Base-by-base conservation (phyloP, 2,797 vertebrate genomes). In the Chrosomus eos region DNA sequence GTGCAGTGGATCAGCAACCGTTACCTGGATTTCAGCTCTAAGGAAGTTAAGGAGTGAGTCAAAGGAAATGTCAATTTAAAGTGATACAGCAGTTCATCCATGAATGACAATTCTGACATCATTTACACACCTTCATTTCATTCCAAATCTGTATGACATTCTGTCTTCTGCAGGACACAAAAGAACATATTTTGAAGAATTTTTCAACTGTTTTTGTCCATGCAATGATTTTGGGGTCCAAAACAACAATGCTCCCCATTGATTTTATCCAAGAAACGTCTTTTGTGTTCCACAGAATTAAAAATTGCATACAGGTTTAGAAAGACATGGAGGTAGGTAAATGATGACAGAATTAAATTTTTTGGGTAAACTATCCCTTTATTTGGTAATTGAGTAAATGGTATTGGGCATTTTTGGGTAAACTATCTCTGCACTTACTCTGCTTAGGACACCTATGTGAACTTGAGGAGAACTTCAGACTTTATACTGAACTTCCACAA, bases 1-100 rank as follows among this genome's bases (percentile, higher is more conserved):
- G 92, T 97, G 68, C 97, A 98, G 90, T 97, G 97, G 97, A 94
- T 98, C 93, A 97, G 97, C 92, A 97, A 95, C 89, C 96, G 96
- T 31, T 97, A 97, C 90, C 93, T 97, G 79, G 97, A 98, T 85
- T 97, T 96, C 91, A 95, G 82, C 91, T 92, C 95, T 43, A 96
- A 95, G 83, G 96, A 97, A n/a, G 95, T 97, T 51, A 95, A 95
- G 89, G 95, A 97, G 97, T 98, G 86, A 95, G 94, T 95, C 6
- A 53, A 48, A 40, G n/a, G 5, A 8, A 78, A 62, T 28, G 16
- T 43, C 53, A 78, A 18, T 48, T 48, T 0, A 48, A 48, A 67
- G 31, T 0, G 19, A 45, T 48, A 45, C 21, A n/a, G 31, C 16
- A 38, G 31, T 58, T 58, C 51, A 58, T 14, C 23, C 21, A 58